Conservation (phyloP, 2,797 vertebrate genomes). For the Lacerta viridis region DNA sequence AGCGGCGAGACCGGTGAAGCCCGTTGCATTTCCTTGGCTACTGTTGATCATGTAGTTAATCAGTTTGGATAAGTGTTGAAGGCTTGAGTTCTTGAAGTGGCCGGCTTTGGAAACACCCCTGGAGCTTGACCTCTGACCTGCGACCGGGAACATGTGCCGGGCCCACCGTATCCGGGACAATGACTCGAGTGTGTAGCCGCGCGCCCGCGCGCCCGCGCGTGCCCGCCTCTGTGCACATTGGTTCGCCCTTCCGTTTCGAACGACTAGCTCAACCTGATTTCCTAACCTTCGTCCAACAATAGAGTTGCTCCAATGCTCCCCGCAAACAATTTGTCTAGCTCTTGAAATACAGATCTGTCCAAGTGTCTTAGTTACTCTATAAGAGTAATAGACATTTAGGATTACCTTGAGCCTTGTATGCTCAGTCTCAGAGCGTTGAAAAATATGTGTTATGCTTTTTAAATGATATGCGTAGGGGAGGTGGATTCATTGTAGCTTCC, state of each 20-base stretch:
- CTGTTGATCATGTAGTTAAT: constrained; percentile 60
- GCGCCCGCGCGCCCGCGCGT: neutral
- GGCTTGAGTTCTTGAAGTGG: constrained; percentile 58
- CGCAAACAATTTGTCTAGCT: neutral
- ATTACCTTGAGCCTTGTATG: neutral
- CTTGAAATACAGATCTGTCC: neutral
- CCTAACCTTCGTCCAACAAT: neutral
- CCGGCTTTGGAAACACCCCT: constrained; percentile 58
- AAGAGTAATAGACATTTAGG: neutral
- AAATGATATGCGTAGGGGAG: no score
- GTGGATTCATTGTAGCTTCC: neutral
- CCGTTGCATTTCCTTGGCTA: constrained; percentile 5
- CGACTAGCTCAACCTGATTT: constrained; percentile 20
- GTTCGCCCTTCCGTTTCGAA: neutral
- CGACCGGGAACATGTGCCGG: constrained; percentile 41
- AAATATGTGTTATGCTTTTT: neutral
- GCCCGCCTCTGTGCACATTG: neutral
- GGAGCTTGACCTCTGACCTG: constrained; percentile 81
- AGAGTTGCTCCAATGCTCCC: neutral
- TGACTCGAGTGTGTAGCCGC: constrained; percentile 22
- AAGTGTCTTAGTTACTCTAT: neutral
- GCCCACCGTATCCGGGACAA: constrained; percentile 35
- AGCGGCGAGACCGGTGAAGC: neutral
- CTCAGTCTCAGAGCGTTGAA: neutral
- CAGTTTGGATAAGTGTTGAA: constrained; percentile 25